phyloP scores from a whole-genome alignment of 2,888 invertebrate genomes.

The Hyposoter dolosus region DNA sequence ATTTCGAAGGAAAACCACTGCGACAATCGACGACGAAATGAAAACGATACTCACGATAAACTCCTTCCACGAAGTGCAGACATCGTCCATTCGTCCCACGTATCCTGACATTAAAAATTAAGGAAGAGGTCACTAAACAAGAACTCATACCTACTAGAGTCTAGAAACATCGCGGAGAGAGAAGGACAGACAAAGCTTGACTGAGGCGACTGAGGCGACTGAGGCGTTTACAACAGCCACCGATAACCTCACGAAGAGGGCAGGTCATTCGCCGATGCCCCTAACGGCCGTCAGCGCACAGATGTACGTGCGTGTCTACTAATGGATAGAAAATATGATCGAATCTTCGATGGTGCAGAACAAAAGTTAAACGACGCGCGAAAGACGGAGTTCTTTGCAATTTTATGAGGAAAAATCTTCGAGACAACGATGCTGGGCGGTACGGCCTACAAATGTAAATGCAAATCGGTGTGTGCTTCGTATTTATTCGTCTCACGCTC shows the following conservation, averaged over 20 bases:
- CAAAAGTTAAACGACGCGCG: neutral
- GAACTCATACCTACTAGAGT: neutral
- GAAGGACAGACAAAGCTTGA: neutral
- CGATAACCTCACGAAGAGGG: slow-evolving; percentile 47
- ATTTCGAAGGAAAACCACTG: neutral
- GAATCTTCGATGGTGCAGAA: neutral
- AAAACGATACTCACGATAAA: neutral
- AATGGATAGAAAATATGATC: neutral
- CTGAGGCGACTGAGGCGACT: neutral
- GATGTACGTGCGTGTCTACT: neutral
- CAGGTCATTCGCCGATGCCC: slow-evolving; percentile 38
- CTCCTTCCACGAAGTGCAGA: neutral
- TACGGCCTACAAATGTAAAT: no score
- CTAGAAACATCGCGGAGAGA: neutral
- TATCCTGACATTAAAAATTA: neutral
- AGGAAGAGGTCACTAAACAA: neutral
- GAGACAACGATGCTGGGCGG: neutral
- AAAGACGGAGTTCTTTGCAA: neutral
- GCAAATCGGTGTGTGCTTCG: neutral
- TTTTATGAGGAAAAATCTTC: slow-evolving; percentile 19
- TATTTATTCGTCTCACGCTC: slow-evolving; percentile 20
- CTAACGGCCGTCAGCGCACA: slow-evolving; percentile 14
- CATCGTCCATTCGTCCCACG: neutral
- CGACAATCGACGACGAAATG: neutral
- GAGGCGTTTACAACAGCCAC: neutral